Evolutionary conservation across 2,888 invertebrate genomes (phyloP).

Genomic region (Meiosimyza platycephala): DNA sequence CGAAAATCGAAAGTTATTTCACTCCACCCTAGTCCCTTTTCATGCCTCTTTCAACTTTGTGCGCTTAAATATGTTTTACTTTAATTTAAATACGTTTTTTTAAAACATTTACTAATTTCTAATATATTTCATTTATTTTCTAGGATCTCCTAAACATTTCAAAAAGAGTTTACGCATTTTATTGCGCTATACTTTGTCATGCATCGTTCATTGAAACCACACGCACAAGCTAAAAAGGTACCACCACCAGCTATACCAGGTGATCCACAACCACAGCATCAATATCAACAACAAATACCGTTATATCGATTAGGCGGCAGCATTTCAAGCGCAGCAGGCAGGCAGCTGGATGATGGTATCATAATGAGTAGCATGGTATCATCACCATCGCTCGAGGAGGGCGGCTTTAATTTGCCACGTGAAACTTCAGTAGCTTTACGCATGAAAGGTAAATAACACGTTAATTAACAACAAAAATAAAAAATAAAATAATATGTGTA

Average conservation of each 20-base stretch:
- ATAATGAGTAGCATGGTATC: slow-evolving; percentile 65
- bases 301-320: slow-evolving; percentile 60
- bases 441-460: slow-evolving; percentile 58
- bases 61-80: no score
- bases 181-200: slow-evolving; percentile 74
- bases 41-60: neutral
- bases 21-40: no score
- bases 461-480: neutral
- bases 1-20: neutral
- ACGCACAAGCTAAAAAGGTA: slow-evolving; percentile 90
- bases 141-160: slow-evolving; percentile 23
- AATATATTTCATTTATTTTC: slow-evolving; percentile 6
- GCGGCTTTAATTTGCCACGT: slow-evolving; percentile 66
- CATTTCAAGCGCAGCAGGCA: slow-evolving; percentile 49
- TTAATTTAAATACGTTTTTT: neutral
- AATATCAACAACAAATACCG: slow-evolving; percentile 58
- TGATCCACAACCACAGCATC: slow-evolving; percentile 69
- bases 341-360: slow-evolving; percentile 60
- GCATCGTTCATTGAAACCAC: slow-evolving; percentile 86
- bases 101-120: neutral
- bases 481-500: neutral
- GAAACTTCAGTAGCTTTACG: slow-evolving; percentile 66
- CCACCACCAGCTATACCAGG: slow-evolving; percentile 88
- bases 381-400: slow-evolving; percentile 67
- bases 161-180: neutral